Evolutionary conservation across 2,888 invertebrate genomes (phyloP), one percentile per base, ranked within the genome.

Genomic region (Tupiocoris notatus): DNA sequence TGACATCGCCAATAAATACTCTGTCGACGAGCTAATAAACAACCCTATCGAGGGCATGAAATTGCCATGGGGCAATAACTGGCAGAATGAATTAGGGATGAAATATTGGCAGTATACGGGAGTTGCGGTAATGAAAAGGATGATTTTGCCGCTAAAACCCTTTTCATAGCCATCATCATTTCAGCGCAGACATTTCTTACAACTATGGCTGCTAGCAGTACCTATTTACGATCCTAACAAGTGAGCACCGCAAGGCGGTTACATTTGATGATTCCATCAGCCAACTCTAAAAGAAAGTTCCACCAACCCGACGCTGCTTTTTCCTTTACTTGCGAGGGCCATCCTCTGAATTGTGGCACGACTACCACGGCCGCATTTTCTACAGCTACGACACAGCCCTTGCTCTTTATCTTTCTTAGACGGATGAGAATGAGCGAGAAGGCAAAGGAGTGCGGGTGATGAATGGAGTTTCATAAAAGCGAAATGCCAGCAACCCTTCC

Each of bases 391-490:
- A 9, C 61, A 1, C 18, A 18, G 20, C 12, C 61, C 23, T 18
- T 2, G 12, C 64, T 23, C 57, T 16, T 57, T 67, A 67, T 67
- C 67, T 67, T 67, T 57, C 67, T 67, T 67, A 39, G 39, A 39
- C 39, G 21, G 67, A 56, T 57, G 67, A 67, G 67, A 67, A 67
- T 56, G 56, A 22, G 67, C 54, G 54, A 6, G 22, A 1, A 7
- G 57, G 12, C 21, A 21, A 57, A 21, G 67, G 64, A 56, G 65
- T n/a, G 65, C 25, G 20, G 7, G 67, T 67, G 67, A 67, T 67
- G 67, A 67, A 67, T 67, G 57, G 56, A 56, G 67, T 67, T 67
- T 67, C 67, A 67, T 67, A 67, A 67, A 67, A 67, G 67, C 67
- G 67, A 67, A 67, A 67, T 67, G 57, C 67, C 67, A 57, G 54